Conservation (phyloP, 2,888 invertebrate species). For the Calameuta filiformis region DNA sequence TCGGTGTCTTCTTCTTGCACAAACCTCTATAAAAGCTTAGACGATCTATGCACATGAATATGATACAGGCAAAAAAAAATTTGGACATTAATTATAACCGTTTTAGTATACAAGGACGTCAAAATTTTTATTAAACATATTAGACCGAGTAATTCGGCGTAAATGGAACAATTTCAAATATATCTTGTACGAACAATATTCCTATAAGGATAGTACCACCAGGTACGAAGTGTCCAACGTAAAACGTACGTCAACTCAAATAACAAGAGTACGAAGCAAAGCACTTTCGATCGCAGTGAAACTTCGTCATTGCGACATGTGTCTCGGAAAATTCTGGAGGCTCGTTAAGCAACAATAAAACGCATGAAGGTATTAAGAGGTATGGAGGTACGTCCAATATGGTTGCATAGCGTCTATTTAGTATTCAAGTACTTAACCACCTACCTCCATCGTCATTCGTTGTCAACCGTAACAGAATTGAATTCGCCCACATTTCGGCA, state of each 20-base stretch:
- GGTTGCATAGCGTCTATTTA: constrained; percentile 23
- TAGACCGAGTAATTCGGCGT: neutral
- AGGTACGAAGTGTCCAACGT: neutral
- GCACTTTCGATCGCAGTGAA: constrained; percentile 51
- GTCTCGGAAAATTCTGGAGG: constrained; percentile 46
- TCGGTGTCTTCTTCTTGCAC: neutral
- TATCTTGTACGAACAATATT: neutral
- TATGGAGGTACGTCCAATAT: neutral
- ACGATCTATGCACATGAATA: neutral
- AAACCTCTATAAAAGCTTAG: neutral
- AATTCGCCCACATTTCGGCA: neutral
- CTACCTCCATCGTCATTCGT: neutral
- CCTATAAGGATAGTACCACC: neutral
- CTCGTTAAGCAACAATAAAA: constrained; percentile 41
- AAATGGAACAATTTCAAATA: neutral
- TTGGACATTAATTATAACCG: neutral
- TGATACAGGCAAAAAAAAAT: neutral
- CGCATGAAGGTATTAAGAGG: constrained; percentile 3
- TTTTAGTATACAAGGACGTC: neutral
- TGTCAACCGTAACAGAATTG: neutral
- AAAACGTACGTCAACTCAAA: constrained; percentile 13
- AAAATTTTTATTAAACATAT: neutral
- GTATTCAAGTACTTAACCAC: constrained; percentile 27
- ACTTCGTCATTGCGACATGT: constrained; percentile 45
- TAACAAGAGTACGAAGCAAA: constrained; percentile 18